Conservation (phyloP, 2,113 vertebrate species). For the Furnarius figulus region DNA sequence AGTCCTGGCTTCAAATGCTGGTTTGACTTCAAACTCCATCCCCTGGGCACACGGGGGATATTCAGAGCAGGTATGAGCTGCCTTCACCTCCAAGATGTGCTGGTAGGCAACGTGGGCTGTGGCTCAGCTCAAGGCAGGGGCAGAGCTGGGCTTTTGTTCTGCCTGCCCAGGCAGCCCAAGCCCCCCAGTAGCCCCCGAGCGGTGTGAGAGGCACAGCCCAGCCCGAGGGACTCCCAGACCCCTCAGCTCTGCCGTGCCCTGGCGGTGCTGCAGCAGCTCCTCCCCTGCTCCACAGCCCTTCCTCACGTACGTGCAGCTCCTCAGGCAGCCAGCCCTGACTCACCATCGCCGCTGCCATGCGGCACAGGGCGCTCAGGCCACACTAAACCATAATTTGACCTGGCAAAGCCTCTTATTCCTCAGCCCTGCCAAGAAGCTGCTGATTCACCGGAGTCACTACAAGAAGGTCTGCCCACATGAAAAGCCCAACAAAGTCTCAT, state of each 20-base stretch:
- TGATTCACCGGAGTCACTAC: conserved; percentile 48
- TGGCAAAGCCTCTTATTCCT: not conserved
- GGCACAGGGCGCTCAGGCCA: not conserved
- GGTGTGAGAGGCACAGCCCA: no score
- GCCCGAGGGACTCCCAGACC: not conserved
- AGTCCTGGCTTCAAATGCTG: not conserved
- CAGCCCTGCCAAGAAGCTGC: conserved; percentile 44
- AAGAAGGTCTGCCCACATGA: conserved; percentile 37
- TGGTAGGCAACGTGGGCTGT: not conserved
- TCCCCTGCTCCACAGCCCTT: not conserved
- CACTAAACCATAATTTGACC: conserved; percentile 23
- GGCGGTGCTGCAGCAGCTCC: not conserved
- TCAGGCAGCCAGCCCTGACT: conserved; percentile 30
- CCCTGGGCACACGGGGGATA: fast-evolving
- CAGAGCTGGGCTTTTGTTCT: not conserved
- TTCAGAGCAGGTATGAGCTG: not conserved
- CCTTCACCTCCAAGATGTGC: not conserved
- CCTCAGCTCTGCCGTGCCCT: not conserved
- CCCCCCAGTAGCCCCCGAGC: not conserved
- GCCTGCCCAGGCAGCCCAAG: not conserved
- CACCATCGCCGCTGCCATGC: conserved; percentile 48
- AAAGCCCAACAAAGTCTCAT: not conserved
- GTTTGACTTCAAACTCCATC: not conserved
- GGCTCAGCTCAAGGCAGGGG: not conserved
- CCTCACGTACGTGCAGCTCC: conserved; percentile 40